phyloP scores from a whole-genome alignment of 2,113 vertebrate species.

The Cebus imitator region DNA sequence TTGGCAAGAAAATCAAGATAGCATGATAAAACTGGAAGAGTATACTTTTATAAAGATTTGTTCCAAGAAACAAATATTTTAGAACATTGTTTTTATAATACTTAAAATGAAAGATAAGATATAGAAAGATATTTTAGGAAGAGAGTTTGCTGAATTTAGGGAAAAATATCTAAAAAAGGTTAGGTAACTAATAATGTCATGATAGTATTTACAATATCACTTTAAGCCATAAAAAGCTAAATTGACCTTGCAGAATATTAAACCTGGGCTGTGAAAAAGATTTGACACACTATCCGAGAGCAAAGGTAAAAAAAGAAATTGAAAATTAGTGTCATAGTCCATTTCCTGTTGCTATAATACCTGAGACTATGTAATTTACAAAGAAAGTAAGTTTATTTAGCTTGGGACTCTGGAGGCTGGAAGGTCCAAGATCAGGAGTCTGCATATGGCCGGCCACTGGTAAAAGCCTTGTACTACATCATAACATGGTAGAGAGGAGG shows the following conservation, averaged over 20 bases:
- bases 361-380: not conserved
- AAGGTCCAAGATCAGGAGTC: not conserved
- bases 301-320: constrained; percentile 55
- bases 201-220: not conserved
- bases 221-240: not conserved
- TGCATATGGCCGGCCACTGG: not conserved
- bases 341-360: not conserved
- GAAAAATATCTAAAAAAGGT: not conserved
- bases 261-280: not conserved
- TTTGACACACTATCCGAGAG: not conserved
- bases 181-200: not conserved
- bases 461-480: not conserved
- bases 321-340: not conserved
- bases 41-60: constrained; percentile 43
- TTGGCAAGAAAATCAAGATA: constrained; percentile 62
- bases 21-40: constrained; percentile 29
- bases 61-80: constrained; percentile 54
- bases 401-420: not conserved
- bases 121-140: constrained; percentile 4
- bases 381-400: not conserved
- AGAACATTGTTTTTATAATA: constrained; percentile 27
- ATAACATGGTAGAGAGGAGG: not conserved
- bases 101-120: constrained; percentile 48
- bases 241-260: constrained; percentile 1
- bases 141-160: not conserved